phyloP scores from a whole-genome alignment of 1,140 invertebrate genomes.

The Monomorium pharaonis region DNA sequence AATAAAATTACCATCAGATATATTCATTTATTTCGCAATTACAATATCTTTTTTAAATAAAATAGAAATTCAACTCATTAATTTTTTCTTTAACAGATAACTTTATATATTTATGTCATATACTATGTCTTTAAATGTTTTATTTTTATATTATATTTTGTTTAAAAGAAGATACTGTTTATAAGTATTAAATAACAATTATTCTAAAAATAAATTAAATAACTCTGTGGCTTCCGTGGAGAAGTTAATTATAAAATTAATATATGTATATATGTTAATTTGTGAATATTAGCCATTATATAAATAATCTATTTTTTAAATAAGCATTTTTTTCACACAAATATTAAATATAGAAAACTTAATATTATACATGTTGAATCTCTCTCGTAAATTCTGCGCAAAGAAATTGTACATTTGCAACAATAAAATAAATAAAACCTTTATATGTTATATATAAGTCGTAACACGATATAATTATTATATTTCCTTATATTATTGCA shows the following conservation, averaged over 20 bases:
- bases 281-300: not conserved
- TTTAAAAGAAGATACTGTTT: not conserved
- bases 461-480: not conserved
- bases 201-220: not conserved
- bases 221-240: not conserved
- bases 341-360: not conserved
- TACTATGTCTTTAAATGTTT: not conserved
- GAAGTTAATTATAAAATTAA: not conserved
- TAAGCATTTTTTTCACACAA: not conserved
- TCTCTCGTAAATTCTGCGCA: not conserved
- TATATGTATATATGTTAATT: not conserved
- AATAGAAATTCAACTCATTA: not conserved
- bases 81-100: not conserved
- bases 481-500: not conserved
- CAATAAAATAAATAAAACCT: not conserved
- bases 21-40: not conserved
- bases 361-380: not conserved
- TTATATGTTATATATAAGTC: conserved; percentile 4
- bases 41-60: not conserved
- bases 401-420: not conserved
- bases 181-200: not conserved
- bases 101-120: not conserved
- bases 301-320: too few relatives aligned
- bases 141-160: not conserved
- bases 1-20: not conserved